Evolutionary conservation across 2,888 invertebrate genomes (phyloP).

Genomic region (Mesorhabditis spiculigera): DNA sequence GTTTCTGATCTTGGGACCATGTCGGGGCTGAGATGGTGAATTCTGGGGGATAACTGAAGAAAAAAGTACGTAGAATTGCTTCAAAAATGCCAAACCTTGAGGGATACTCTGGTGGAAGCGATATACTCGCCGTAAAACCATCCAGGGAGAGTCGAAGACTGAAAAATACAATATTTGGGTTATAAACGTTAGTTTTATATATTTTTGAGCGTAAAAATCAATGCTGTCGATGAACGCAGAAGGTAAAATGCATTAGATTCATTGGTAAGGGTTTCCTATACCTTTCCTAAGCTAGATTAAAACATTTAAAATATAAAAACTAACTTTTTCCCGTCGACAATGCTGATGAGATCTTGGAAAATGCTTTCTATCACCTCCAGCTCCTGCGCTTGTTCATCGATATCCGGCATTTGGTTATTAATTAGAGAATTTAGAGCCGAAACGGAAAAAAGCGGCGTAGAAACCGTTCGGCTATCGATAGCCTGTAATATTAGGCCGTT

Average conservation of each 20-base stretch:
- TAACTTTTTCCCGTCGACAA: neutral
- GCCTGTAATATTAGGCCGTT: neutral
- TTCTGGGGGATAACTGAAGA: neutral
- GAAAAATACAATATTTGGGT: no score
- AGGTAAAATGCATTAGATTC: no score
- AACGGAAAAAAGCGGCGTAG: neutral
- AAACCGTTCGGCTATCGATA: neutral
- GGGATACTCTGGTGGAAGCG: neutral
- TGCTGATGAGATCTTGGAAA: neutral
- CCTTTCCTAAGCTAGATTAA: no score
- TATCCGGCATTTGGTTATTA: neutral
- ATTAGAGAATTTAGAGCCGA: neutral
- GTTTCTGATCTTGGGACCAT: constrained; percentile 16
- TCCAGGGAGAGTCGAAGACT: no score
- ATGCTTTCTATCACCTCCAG: neutral
- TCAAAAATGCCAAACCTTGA: neutral
- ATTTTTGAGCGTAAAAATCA: no score
- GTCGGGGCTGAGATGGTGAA: neutral
- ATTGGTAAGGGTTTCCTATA: no score
- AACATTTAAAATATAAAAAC: neutral
- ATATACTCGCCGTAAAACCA: neutral
- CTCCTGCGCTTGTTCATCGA: neutral
- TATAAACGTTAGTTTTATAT: no score
- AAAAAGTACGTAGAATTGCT: neutral
- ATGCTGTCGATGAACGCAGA: no score